Percentiles rank a stretch among this genome's conserved stretches.
phyloP scores from a whole-genome alignment of 2,113 vertebrate genomes.

The Salvelinus fontinalis region DNA sequence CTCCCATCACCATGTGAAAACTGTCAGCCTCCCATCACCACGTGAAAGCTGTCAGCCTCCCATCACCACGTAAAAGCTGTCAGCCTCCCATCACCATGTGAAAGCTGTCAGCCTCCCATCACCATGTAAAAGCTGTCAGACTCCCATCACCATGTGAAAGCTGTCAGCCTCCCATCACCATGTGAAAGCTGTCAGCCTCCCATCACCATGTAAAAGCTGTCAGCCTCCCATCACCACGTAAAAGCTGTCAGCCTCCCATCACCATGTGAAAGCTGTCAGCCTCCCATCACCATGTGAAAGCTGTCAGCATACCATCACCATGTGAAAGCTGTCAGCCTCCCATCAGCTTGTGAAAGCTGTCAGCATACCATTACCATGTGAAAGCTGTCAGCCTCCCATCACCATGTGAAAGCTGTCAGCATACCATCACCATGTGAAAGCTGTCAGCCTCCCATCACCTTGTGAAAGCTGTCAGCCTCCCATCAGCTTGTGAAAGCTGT shows the following conservation, averaged over 20 bases:
- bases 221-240: background rate
- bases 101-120: conserved; percentile 33
- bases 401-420: conserved; percentile 25
- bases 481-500: conserved; percentile 32
- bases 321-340: conserved; percentile 42
- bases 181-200: conserved; percentile 31
- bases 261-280: background rate
- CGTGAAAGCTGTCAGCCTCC: conserved; percentile 32
- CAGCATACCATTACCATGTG: conserved; percentile 26
- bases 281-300: conserved; percentile 8
- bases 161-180: background rate
- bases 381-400: too few relatives aligned
- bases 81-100: background rate
- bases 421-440: conserved; percentile 26
- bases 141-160: too few relatives aligned
- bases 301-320: background rate
- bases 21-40: background rate
- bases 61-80: conserved; percentile 13
- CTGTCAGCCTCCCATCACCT: background rate
- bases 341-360: conserved; percentile 11
- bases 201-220: conserved; percentile 14
- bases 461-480: conserved; percentile 4
- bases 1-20: conserved; percentile 25
- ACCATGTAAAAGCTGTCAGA: background rate
- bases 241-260: conserved; percentile 36